These are phyloP conservation scores for Cryptophagus acutangulus DNA, from an alignment of 2,888 invertebrate genomes.

Conservation along the genomic window DNA sequence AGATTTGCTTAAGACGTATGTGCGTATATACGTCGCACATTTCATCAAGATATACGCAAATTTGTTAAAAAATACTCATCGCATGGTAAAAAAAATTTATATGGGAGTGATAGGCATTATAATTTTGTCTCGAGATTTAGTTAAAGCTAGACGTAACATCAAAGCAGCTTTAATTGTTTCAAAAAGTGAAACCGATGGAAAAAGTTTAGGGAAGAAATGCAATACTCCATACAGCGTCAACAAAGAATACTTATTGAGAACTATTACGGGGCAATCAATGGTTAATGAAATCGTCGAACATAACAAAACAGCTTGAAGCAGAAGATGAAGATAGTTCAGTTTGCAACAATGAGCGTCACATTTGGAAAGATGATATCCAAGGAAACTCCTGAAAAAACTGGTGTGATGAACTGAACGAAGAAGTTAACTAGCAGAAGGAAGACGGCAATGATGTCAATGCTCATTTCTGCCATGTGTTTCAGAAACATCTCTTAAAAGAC, in stretches of 20 bases:
- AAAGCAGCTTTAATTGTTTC: background rate
- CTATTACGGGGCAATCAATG: background rate
- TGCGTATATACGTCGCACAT: background rate
- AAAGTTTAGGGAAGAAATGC: background rate
- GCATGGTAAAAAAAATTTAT: background rate
- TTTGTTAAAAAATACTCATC: background rate
- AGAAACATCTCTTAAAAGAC: constrained; percentile 1
- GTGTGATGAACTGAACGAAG: background rate
- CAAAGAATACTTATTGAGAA: background rate
- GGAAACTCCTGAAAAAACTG: background rate
- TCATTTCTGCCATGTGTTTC: background rate
- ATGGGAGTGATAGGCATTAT: background rate
- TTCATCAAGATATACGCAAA: background rate
- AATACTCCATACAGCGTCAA: background rate
- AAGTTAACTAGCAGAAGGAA: background rate
- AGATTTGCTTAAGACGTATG: background rate
- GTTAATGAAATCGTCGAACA: background rate
- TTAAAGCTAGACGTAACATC: background rate
- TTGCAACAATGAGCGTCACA: background rate
- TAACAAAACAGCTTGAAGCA: background rate
- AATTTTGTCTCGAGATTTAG: background rate
- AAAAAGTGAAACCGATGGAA: background rate
- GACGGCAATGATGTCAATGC: background rate
- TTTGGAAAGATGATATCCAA: background rate
- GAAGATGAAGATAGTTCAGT: background rate